Conservation (phyloP, 2,113 vertebrate genomes). For the Grallaria varia region DNA sequence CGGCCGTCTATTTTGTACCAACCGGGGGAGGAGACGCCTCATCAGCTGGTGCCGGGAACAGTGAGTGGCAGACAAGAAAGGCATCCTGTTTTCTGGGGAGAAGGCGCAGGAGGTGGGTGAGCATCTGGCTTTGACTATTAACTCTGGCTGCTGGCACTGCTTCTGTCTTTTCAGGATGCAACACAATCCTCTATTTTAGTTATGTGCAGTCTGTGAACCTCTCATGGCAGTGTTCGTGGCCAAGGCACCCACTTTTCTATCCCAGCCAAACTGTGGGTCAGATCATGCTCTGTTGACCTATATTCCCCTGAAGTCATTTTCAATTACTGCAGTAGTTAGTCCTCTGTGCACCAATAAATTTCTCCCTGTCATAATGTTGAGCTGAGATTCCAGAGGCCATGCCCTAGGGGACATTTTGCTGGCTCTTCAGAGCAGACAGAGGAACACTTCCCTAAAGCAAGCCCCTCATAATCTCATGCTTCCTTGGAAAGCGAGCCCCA, state of each 20-base stretch:
- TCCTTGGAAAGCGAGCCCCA: not conserved
- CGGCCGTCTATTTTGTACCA: not conserved
- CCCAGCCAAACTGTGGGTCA: not conserved
- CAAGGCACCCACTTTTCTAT: not conserved
- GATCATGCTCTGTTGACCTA: conserved; percentile 21
- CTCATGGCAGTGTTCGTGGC: not conserved
- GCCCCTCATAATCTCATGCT: not conserved
- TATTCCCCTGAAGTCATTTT: not conserved
- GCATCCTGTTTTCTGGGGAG: conserved; percentile 15
- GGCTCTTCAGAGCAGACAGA: not conserved
- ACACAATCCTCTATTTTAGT: not conserved
- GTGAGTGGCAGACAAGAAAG: not conserved
- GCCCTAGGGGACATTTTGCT: not conserved
- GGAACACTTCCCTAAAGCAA: not conserved
- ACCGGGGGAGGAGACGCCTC: not conserved
- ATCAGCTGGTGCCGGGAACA: conserved; percentile 2
- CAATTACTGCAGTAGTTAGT: not conserved
- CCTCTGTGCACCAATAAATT: not conserved
- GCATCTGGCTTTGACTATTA: not conserved
- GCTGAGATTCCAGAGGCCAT: not conserved
- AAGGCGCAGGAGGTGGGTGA: not conserved
- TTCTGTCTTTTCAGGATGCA: not conserved
- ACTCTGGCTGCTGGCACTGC: not conserved
- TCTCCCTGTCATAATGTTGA: not conserved
- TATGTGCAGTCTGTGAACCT: not conserved